phyloP scores from a whole-genome alignment of 2,797 vertebrate genomes.

The Mus minutoides region DNA sequence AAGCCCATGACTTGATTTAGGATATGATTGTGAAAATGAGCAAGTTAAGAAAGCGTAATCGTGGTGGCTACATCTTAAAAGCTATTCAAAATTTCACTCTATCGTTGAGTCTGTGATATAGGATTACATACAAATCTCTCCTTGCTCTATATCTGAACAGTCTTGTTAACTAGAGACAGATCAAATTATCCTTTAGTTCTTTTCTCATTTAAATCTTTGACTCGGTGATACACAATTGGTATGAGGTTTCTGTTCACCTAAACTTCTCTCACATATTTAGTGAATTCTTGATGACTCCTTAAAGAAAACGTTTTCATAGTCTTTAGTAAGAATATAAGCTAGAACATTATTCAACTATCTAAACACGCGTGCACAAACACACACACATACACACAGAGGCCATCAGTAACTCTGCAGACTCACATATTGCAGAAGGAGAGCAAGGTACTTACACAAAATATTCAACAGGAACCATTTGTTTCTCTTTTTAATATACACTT shows the following conservation, averaged over 20 bases:
- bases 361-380: background rate
- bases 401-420: background rate
- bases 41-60: constrained; percentile 9
- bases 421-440: background rate
- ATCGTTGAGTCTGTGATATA: background rate
- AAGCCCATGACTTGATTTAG: background rate
- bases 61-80: constrained; percentile 22
- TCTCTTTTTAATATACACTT: background rate
- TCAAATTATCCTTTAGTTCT: background rate
- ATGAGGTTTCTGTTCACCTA: constrained; percentile 3
- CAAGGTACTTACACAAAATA: background rate
- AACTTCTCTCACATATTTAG: constrained; percentile 1
- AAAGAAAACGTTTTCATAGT: background rate
- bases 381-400: background rate
- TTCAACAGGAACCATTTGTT: background rate
- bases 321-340: background rate
- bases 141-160: background rate
- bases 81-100: background rate
- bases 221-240: background rate
- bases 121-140: background rate
- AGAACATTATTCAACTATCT: background rate
- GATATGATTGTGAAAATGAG: background rate
- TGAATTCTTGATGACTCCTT: background rate
- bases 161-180: constrained; percentile 14
- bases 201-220: constrained; percentile 26